Conservation (phyloP, 2,797 vertebrate species). For the Poeciliopsis infans region DNA sequence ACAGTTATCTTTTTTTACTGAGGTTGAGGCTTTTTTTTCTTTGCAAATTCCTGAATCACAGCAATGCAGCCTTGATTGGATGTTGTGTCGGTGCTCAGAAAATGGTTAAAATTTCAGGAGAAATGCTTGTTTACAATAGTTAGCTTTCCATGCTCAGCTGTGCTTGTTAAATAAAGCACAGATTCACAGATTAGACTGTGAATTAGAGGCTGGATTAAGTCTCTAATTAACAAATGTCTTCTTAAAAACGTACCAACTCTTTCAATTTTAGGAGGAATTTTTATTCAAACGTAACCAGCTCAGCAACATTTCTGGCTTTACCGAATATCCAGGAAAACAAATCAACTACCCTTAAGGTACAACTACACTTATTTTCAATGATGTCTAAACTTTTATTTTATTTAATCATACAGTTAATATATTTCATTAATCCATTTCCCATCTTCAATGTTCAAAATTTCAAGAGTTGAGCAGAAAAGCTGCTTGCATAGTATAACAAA, state of each 20-base stretch:
- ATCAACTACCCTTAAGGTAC: background rate
- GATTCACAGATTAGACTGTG: conserved; percentile 23
- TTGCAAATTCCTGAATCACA: background rate
- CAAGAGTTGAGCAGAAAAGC: background rate
- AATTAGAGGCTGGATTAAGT: conserved; percentile 31
- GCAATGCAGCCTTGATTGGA: background rate
- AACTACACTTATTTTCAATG: background rate
- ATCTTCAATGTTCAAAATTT: background rate
- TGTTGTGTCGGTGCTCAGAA: background rate
- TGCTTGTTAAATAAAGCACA: conserved; percentile 11
- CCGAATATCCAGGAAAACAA: background rate
- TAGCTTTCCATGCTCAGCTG: conserved; percentile 11
- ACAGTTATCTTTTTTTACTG: background rate
- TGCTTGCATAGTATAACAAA: background rate
- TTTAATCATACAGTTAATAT: background rate
- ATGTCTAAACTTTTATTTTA: background rate
- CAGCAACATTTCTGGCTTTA: background rate
- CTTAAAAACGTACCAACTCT: background rate
- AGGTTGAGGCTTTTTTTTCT: background rate
- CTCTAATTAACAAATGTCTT: background rate
- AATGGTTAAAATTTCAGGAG: conserved; percentile 16
- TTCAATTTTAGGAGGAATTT: background rate
- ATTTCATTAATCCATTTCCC: background rate
- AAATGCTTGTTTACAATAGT: background rate
- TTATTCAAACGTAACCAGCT: background rate